Conservation (phyloP, 1,140 invertebrate genomes). For the Zaprionus capensis region DNA sequence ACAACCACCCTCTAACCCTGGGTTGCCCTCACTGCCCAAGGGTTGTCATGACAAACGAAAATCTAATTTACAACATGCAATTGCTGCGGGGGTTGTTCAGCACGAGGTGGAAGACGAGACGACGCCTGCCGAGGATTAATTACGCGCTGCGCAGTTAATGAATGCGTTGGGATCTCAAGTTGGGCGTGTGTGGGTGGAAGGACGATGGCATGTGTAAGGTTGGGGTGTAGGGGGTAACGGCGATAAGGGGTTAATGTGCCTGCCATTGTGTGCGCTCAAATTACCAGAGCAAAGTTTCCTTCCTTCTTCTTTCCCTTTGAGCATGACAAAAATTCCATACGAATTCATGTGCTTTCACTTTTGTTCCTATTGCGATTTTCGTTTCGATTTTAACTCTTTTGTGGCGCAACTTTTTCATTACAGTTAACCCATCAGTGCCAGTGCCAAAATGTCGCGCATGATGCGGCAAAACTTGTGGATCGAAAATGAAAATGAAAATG, state of each 20-base stretch:
- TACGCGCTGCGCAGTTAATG: slow-evolving; percentile 73
- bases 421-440: slow-evolving; percentile 36
- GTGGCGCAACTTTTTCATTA: slow-evolving; percentile 72
- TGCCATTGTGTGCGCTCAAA: slow-evolving; percentile 61
- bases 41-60: slow-evolving; percentile 79
- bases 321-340: slow-evolving; percentile 58
- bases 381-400: slow-evolving; percentile 38
- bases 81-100: slow-evolving; percentile 55
- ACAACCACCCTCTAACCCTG: slow-evolving; percentile 48
- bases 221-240: not conserved
- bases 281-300: slow-evolving; percentile 59
- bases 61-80: slow-evolving; percentile 81
- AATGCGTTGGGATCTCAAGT: slow-evolving; percentile 48
- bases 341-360: slow-evolving; percentile 49
- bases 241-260: slow-evolving; percentile 77
- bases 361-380: slow-evolving; percentile 28
- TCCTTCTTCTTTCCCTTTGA: slow-evolving; percentile 32
- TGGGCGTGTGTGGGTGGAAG: not conserved
- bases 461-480: slow-evolving; percentile 45
- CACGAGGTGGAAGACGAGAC: not conserved
- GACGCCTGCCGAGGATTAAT: slow-evolving; percentile 66
- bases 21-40: slow-evolving; percentile 12
- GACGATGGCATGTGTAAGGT: not conserved
- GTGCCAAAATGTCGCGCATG: slow-evolving; percentile 43
- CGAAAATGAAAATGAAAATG: slow-evolving; percentile 53